Conservation (phyloP, 1,140 invertebrate species). For the Drosophila nikananu region DNA sequence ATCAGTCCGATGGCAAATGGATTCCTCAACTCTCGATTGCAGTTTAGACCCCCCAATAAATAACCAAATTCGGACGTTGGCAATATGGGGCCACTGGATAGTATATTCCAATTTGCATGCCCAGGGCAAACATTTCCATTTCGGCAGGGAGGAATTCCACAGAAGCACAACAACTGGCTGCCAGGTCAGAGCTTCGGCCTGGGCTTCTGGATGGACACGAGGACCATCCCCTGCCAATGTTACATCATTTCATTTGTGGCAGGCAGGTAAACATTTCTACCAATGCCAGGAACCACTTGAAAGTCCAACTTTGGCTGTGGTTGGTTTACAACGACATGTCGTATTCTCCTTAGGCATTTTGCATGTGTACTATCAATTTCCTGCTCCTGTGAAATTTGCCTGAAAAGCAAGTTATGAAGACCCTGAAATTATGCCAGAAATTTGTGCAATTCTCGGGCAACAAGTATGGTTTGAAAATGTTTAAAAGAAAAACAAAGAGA, state of each 20-base stretch:
- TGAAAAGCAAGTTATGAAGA: neutral
- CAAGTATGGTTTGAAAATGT: slow-evolving; percentile 62
- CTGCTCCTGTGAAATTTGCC: neutral
- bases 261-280: slow-evolving; percentile 29
- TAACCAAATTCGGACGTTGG: slow-evolving; percentile 27
- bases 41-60: slow-evolving; percentile 29
- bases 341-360: neutral
- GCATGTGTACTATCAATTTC: neutral
- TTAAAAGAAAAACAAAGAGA: neutral
- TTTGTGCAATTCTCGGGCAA: slow-evolving; percentile 55
- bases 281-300: slow-evolving; percentile 20
- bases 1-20: slow-evolving; percentile 34
- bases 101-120: slow-evolving; percentile 33
- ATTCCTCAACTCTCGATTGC: slow-evolving; percentile 23
- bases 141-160: slow-evolving; percentile 7
- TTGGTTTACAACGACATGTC: slow-evolving; percentile 2
- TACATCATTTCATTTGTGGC: slow-evolving; percentile 23
- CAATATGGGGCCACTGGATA: slow-evolving; percentile 1
- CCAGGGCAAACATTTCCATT: slow-evolving; percentile 23
- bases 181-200: neutral
- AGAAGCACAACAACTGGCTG: slow-evolving; percentile 6
- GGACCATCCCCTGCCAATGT: neutral
- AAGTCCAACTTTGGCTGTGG: slow-evolving; percentile 12
- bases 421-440: slow-evolving; percentile 1
- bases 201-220: neutral